Base-by-base conservation (phyloP, 2,113 vertebrate species). In the Montifringilla adamsi region DNA sequence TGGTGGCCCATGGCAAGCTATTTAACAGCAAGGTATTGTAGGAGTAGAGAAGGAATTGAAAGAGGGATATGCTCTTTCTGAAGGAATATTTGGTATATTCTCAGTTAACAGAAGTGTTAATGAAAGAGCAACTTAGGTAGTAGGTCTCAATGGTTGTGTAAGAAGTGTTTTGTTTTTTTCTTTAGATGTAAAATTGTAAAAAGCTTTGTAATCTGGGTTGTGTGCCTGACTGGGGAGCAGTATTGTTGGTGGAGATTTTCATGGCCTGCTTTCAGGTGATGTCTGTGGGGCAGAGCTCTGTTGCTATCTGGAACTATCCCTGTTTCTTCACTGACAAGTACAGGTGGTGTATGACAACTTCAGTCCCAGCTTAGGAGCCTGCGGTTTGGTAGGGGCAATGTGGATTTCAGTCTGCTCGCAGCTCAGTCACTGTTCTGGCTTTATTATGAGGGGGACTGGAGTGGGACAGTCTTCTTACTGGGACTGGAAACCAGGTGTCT, bases 401-500 rank as follows among this genome's bases (percentile, higher is more conserved):
- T 72, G 56, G 24, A 31, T 79, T 31, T 39, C 35, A 17, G 33
- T 52, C 56, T 74, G 47, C 46, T 84, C 6, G 1, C 49, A 69
- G 0, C 63, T 69, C 1, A 0, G 22, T 35, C 2, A 1, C 20
- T 50, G 6, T 37, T 68, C 39, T 72, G 35, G 31, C 70, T 83
- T 62, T 72, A 16, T 33, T 37, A 2, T 5, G 21, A 59, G 33
- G 66, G 60, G 24, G 41, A 35, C 55, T 43, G 59, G 70, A 73
- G 39, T 60, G 56, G 53, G 33, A 31, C 24, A n/a, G 56, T 47
- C 31, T 77, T 74, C 24, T 81, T 18, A 87, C 49, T 17, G 50
- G 35, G 59, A 70, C 24, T 70, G 63, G 33, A 35, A 46, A 23
- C 62, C 63, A 31, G 43, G 28, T 64, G 67, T 74, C 56, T n/a